These are phyloP conservation scores for Seriola aureovittata DNA, from an alignment of 2,113 vertebrate species.

Conservation along the genomic window DNA sequence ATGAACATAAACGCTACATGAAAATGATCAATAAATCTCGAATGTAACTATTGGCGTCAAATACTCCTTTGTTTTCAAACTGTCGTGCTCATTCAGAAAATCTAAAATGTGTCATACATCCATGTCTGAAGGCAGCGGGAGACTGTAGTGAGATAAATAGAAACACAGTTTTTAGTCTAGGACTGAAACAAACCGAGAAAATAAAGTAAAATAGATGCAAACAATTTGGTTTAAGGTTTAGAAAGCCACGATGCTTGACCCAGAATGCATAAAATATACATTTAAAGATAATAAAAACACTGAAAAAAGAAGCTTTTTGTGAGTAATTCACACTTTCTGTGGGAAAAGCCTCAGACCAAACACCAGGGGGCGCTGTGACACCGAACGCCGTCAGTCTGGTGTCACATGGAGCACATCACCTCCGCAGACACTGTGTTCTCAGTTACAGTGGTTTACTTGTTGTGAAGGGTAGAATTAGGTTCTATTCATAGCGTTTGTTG, in stretches of 20 bases:
- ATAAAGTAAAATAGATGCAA: too few relatives aligned
- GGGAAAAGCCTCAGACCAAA: neutral
- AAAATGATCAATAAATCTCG: too few relatives aligned
- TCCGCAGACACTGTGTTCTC: neutral
- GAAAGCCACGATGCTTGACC: neutral
- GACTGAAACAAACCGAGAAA: too few relatives aligned
- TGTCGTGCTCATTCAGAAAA: too few relatives aligned
- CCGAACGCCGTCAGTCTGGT: neutral
- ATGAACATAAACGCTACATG: too few relatives aligned
- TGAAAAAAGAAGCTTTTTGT: neutral
- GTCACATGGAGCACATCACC: neutral
- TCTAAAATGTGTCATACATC: too few relatives aligned
- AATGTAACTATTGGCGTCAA: too few relatives aligned
- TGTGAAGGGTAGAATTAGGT: neutral
- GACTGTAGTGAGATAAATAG: too few relatives aligned
- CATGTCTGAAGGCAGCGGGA: too few relatives aligned
- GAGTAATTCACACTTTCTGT: neutral
- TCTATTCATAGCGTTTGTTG: neutral
- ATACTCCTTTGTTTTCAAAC: too few relatives aligned
- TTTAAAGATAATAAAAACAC: neutral
- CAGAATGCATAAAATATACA: neutral
- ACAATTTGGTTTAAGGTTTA: neutral
- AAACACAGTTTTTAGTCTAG: too few relatives aligned
- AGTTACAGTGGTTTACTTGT: neutral
- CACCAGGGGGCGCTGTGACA: conserved; percentile 45